phyloP scores from a whole-genome alignment of 2,888 invertebrate genomes.

The Sinohyriopsis cumingii region DNA sequence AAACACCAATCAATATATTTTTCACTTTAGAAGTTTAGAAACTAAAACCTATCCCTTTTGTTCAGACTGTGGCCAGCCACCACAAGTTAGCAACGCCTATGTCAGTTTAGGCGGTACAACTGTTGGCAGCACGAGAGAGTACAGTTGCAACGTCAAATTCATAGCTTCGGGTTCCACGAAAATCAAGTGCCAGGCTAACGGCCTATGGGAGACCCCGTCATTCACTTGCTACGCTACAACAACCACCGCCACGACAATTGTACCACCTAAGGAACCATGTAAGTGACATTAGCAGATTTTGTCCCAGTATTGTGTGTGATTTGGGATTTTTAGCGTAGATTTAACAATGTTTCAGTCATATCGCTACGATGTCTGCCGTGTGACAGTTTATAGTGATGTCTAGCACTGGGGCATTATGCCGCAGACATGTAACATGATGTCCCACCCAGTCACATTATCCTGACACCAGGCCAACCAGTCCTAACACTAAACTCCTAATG shows the following conservation, averaged over 20 bases:
- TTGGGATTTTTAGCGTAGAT: no score
- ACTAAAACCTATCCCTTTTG: background rate
- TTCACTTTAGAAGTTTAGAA: background rate
- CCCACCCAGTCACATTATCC: no score
- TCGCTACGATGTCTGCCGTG: no score
- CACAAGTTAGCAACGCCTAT: constrained; percentile 25
- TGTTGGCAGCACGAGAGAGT: constrained; percentile 14
- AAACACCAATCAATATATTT: background rate
- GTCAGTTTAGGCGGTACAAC: constrained; percentile 16
- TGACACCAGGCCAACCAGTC: no score
- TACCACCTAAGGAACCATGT: constrained; percentile 23
- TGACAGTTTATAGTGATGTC: no score
- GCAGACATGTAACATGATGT: no score
- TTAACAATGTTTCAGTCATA: no score
- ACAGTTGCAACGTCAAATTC: constrained; percentile 19
- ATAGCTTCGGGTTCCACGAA: constrained; percentile 19
- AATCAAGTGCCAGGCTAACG: constrained; percentile 13
- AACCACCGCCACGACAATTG: constrained; percentile 16
- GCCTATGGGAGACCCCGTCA: constrained; percentile 15
- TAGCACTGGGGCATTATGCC: no score
- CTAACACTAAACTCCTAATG: no score
- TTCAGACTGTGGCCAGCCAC: constrained; percentile 24
- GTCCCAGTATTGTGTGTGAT: no score
- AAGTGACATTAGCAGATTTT: constrained; percentile 10
- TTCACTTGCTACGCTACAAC: constrained; percentile 26